These are phyloP conservation scores for Cephonodes hylas DNA, from an alignment of 2,888 invertebrate species.

Conservation along the genomic window DNA sequence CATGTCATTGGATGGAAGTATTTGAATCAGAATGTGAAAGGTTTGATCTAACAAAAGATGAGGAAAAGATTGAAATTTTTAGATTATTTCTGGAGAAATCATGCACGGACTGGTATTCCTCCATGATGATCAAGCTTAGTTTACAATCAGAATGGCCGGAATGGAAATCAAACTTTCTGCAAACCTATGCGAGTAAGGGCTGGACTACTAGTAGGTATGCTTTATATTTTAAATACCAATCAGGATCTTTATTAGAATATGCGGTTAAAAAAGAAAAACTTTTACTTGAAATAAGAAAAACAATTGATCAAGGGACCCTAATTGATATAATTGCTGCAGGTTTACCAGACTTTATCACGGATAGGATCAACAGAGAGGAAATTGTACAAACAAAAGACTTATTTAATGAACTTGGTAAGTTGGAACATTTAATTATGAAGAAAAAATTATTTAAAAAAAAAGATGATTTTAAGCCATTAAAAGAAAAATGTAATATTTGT, in stretches of 20 bases:
- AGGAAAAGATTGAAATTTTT: constrained; percentile 31
- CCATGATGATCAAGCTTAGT: constrained; percentile 26
- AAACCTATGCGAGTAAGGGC: constrained; percentile 32
- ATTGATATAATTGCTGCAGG: not conserved
- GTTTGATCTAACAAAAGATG: constrained; percentile 25
- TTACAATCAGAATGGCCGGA: constrained; percentile 24
- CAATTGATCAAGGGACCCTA: not conserved
- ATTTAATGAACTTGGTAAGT: not conserved
- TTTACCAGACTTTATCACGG: not conserved
- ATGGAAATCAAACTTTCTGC: constrained; percentile 31
- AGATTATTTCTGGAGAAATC: constrained; percentile 30
- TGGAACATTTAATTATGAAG: not conserved
- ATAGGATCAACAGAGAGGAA: not conserved
- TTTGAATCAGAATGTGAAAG: constrained; percentile 36
- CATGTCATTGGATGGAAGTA: constrained; percentile 30
- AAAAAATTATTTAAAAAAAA: not conserved
- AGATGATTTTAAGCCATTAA: not conserved
- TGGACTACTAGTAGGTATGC: constrained; percentile 30
- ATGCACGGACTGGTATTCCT: constrained; percentile 27
- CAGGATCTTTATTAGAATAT: too few relatives aligned
- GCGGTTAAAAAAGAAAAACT: constrained; percentile 33
- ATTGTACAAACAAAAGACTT: not conserved
- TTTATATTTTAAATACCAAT: constrained; percentile 29
- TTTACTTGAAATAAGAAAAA: constrained; percentile 1
- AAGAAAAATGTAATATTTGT: not conserved